Evolutionary conservation across 35 echinoderm and acorn worm genomes (phyloP).

Genomic region (Acanthaster planci): DNA sequence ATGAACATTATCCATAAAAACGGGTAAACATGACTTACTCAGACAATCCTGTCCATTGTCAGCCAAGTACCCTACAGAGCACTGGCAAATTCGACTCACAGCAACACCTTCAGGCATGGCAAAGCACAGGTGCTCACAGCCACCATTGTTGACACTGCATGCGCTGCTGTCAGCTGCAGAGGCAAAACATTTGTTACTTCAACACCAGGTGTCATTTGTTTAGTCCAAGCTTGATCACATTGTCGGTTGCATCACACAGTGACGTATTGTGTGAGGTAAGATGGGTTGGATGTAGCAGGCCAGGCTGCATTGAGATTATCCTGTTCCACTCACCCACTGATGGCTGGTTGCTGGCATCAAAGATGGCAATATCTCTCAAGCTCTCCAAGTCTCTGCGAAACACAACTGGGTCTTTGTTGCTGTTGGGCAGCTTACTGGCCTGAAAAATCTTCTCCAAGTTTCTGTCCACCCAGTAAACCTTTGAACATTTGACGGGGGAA

Average conservation of each 20-base stretch:
- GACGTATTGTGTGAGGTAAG: too few species aligned
- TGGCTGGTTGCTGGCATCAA: conserved; percentile 20
- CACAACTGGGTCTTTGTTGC: conserved; percentile 7
- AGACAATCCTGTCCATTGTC: neutral
- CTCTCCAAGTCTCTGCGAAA: neutral
- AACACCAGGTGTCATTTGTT: too few species aligned
- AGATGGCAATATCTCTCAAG: conserved; percentile 29
- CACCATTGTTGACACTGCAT: conserved; percentile 72
- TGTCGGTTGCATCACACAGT: too few species aligned
- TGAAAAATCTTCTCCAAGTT: conserved; percentile 13
- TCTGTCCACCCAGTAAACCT: conserved; percentile 36
- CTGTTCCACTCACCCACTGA: neutral
- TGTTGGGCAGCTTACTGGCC: conserved; percentile 19
- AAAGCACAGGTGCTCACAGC: conserved; percentile 62
- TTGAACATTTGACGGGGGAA: neutral
- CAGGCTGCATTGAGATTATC: too few species aligned
- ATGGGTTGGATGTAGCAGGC: too few species aligned
- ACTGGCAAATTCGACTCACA: neutral
- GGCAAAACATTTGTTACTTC: too few species aligned
- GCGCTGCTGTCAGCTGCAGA: conserved; percentile 45
- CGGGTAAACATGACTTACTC: conserved; percentile 5
- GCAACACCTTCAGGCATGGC: conserved; percentile 4
- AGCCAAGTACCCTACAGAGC: neutral
- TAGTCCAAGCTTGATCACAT: too few species aligned
- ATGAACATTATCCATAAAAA: neutral